Percentiles rank a stretch among this genome's conserved stretches.
These are phyloP conservation scores for Hippocampus zosterae DNA, from an alignment of 2,113 vertebrate species.

Conservation along the genomic window DNA sequence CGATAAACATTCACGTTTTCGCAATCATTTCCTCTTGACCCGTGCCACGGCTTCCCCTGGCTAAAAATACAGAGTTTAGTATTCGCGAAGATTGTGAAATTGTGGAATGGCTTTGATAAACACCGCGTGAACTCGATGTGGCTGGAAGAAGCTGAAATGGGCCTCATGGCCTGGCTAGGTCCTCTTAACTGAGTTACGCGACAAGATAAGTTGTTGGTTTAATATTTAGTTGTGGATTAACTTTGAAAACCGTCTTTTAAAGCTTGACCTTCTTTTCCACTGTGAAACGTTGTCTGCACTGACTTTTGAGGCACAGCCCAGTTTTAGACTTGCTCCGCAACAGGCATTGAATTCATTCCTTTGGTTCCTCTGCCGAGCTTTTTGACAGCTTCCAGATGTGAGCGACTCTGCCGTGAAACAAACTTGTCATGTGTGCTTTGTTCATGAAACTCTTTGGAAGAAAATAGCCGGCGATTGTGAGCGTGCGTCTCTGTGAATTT, in stretches of 20 bases:
- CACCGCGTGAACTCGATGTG: too few species aligned
- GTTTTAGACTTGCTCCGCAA: conserved; percentile 36
- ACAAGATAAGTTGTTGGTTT: too few species aligned
- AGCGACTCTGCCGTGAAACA: conserved; percentile 26
- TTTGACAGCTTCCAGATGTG: conserved; percentile 61
- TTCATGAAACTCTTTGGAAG: conserved; percentile 14
- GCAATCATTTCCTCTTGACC: conserved; percentile 59
- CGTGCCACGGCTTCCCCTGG: conserved; percentile 58
- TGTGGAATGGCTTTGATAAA: not conserved
- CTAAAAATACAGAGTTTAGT: conserved; percentile 43
- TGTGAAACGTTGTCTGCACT: conserved; percentile 23
- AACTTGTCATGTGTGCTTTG: conserved; percentile 22
- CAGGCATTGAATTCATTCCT: conserved; percentile 40
- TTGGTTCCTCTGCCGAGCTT: conserved; percentile 35
- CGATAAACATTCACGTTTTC: conserved; percentile 54
- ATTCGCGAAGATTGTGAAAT: too few species aligned
- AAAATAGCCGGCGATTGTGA: not conserved
- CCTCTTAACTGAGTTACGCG: too few species aligned
- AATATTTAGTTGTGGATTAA: not conserved
- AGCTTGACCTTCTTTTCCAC: conserved; percentile 4
- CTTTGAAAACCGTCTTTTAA: conserved; percentile 29
- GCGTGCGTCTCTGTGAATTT: not conserved
- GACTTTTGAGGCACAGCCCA: conserved; percentile 32
- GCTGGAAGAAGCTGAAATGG: too few species aligned
- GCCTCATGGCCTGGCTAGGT: too few species aligned